Base-by-base conservation (phyloP, 2,797 vertebrate species). In the Danionella dracula region DNA sequence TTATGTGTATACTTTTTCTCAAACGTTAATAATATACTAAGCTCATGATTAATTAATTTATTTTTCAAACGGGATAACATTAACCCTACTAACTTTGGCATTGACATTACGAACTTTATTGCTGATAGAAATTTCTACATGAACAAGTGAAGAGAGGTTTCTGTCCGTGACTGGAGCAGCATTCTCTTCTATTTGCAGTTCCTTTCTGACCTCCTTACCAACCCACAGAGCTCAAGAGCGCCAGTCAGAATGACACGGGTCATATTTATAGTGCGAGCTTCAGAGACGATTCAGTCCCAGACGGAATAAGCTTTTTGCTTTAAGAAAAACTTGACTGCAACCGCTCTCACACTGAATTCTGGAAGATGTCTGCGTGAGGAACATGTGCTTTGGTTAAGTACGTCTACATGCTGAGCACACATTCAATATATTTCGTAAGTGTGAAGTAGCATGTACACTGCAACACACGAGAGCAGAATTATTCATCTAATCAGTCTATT, bases 231-330 rank as follows among this genome's bases (percentile, higher is more conserved):
- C 70, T 58, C 61, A 69, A 60, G 70, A 65, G 58, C 75, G 76
- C 72, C 56, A 79, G 49, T 65, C 68, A 48, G 66, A 72, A 56
- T 84, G 79, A 83, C 79, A 85, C 83, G 84, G 81, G 76, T 65
- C 45, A 77, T 90, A 89, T 89, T 87, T 88, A 84, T 86, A 89
- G 78, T 55, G 59, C 35, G 63, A 37, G 32, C 61, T 23, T 37
- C 45, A 37, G 48, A 38, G 45, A 48, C 35, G 50, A 72, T 53
- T 32, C 46, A 62, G 51, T 59, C 46, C 16, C 46, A 46, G 27
- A 13, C 58, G 63, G 40, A 66, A 57, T 49, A 50, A 51, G 46
- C 60, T 41, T 13, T n/a, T n/a, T n/a, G n/a, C n/a, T n/a, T n/a
- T n/a, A n/a, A n/a, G n/a, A n/a, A 59, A 68, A 63, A 59, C 21